These are phyloP conservation scores for Gambusia holbrooki DNA, from an alignment of 2,113 vertebrate species.

Conservation along the genomic window DNA sequence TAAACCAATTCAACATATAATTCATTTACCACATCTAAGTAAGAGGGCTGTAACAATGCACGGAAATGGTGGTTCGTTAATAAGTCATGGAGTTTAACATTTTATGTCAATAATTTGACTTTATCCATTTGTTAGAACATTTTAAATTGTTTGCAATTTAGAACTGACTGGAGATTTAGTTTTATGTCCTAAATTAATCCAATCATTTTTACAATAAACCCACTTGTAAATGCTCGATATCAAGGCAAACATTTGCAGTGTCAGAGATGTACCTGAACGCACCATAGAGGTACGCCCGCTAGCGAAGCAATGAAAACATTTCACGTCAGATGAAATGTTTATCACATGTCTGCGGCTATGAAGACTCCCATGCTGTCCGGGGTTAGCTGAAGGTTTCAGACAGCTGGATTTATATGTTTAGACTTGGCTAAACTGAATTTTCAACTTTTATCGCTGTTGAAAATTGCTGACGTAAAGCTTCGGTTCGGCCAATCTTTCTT, in stretches of 20 bases:
- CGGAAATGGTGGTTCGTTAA: too few relatives aligned
- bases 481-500: too few relatives aligned
- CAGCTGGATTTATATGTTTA: neutral
- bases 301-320: neutral
- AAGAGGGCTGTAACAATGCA: too few relatives aligned
- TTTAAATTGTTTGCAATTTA: too few relatives aligned
- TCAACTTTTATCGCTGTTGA: neutral
- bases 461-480: neutral
- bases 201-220: neutral
- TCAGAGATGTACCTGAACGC: neutral
- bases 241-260: neutral
- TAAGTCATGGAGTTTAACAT: neutral
- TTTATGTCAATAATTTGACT: neutral
- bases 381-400: neutral
- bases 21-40: neutral
- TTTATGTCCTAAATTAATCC: neutral
- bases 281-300: neutral
- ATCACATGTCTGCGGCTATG: too few relatives aligned
- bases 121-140: neutral
- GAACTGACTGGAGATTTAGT: neutral
- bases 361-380: neutral
- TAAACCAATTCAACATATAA: neutral
- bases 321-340: too few relatives aligned
- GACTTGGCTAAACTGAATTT: neutral
- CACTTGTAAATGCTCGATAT: neutral